These are phyloP conservation scores for Thereva unica DNA, from an alignment of 2,888 invertebrate species.

Conservation along the genomic window DNA sequence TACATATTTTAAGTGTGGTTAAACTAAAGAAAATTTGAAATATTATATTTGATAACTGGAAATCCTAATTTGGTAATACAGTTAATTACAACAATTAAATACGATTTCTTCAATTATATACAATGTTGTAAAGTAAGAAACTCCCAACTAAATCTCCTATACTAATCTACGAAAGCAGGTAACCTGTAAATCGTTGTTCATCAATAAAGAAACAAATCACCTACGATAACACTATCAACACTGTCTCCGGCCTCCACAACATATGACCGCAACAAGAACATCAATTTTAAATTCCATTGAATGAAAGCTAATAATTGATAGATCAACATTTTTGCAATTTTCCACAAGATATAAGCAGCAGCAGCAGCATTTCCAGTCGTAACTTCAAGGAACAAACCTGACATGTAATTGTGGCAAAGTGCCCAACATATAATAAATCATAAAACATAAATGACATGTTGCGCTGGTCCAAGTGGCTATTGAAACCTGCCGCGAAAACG, in stretches of 20 bases:
- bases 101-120: too few species aligned
- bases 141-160: too few species aligned
- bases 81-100: too few species aligned
- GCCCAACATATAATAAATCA: constrained; percentile 37
- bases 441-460: constrained; percentile 38
- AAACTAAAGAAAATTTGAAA: too few species aligned
- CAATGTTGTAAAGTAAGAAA: too few species aligned
- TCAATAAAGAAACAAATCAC: too few species aligned
- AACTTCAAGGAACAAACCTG: constrained; percentile 26
- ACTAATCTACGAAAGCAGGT: too few species aligned
- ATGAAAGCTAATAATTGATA: constrained; percentile 37
- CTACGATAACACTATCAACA: constrained; percentile 4
- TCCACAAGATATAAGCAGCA: constrained; percentile 5
- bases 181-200: too few species aligned
- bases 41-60: too few species aligned
- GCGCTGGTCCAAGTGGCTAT: constrained; percentile 25
- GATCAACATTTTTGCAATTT: constrained; percentile 36
- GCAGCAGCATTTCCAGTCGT: constrained; percentile 2
- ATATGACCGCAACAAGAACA: constrained; percentile 33
- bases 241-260: constrained; percentile 2
- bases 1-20: too few species aligned
- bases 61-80: too few species aligned
- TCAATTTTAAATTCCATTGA: constrained; percentile 35
- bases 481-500: constrained; percentile 24
- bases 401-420: constrained; percentile 37